phyloP scores from a whole-genome alignment of 2,888 invertebrate genomes.

The Falcaria lacertinaria region DNA sequence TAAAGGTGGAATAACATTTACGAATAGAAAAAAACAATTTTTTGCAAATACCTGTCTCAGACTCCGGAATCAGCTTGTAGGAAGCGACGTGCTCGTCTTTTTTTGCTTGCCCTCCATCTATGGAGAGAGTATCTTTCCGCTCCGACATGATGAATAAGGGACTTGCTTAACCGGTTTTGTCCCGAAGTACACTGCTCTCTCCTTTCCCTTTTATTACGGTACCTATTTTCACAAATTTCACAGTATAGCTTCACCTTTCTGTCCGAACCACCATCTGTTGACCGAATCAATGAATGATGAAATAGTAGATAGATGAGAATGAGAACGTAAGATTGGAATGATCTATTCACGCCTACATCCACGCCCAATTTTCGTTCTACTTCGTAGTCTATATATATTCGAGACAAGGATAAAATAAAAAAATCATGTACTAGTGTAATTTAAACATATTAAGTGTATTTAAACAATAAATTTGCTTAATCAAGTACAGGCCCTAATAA shows the following conservation, averaged over 20 bases:
- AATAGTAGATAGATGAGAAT: too few relatives aligned
- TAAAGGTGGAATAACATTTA: too few relatives aligned
- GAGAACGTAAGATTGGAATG: too few relatives aligned
- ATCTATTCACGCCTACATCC: too few relatives aligned
- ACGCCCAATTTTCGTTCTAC: too few relatives aligned
- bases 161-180: slow-evolving; percentile 39
- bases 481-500: too few relatives aligned
- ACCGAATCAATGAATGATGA: slow-evolving; percentile 18
- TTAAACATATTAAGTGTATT: too few relatives aligned
- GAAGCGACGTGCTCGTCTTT: slow-evolving; percentile 70
- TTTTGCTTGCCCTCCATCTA: slow-evolving; percentile 71
- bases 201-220: slow-evolving; percentile 33
- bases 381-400: too few relatives aligned
- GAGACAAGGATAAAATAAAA: too few relatives aligned
- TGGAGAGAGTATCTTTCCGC: slow-evolving; percentile 63
- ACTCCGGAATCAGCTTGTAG: slow-evolving; percentile 80
- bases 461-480: too few relatives aligned
- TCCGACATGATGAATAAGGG: slow-evolving; percentile 59
- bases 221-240: slow-evolving; percentile 30
- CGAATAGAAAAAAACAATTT: slow-evolving; percentile 10
- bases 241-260: slow-evolving; percentile 13
- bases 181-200: slow-evolving; percentile 29
- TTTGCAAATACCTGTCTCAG: slow-evolving; percentile 69
- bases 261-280: slow-evolving; percentile 19
- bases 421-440: too few relatives aligned